These are phyloP conservation scores for Sus cebifrons DNA, from an alignment of 2,797 vertebrate genomes.

Conservation along the genomic window DNA sequence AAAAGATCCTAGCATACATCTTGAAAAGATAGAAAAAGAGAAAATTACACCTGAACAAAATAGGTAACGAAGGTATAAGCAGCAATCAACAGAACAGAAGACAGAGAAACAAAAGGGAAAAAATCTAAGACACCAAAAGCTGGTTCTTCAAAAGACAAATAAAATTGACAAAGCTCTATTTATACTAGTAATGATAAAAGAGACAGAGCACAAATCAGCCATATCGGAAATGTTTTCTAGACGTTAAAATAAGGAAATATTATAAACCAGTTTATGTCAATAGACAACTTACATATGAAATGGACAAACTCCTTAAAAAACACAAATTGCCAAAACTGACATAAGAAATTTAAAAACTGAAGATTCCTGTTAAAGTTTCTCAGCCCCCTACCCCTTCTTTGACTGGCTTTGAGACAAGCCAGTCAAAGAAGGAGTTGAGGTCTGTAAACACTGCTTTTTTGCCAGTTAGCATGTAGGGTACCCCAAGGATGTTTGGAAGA, in stretches of 20 bases:
- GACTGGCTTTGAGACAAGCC: neutral
- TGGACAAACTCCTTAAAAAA: neutral
- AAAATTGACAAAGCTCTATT: neutral
- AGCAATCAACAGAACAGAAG: neutral
- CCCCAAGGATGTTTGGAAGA: neutral
- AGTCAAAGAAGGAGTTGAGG: neutral
- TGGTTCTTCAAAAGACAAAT: slow-evolving; percentile 16
- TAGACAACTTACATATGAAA: neutral
- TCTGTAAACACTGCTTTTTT: neutral
- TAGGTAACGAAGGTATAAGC: neutral
- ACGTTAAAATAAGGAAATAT: neutral
- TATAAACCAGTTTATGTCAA: neutral
- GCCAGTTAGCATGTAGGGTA: neutral
- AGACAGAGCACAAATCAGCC: neutral
- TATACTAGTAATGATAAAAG: neutral
- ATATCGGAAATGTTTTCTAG: neutral
- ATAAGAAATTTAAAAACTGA: neutral
- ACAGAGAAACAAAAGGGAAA: neutral
- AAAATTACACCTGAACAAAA: neutral
- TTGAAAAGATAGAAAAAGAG: neutral
- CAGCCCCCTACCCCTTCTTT: neutral
- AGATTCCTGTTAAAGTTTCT: neutral
- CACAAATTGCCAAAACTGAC: neutral
- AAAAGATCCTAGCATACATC: neutral
- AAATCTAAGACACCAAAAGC: neutral